A percentile compares a stretch with the other conserved stretches of the same genome.
phyloP scores from a whole-genome alignment of 2,797 vertebrate species.

The Scleropages formosus region DNA sequence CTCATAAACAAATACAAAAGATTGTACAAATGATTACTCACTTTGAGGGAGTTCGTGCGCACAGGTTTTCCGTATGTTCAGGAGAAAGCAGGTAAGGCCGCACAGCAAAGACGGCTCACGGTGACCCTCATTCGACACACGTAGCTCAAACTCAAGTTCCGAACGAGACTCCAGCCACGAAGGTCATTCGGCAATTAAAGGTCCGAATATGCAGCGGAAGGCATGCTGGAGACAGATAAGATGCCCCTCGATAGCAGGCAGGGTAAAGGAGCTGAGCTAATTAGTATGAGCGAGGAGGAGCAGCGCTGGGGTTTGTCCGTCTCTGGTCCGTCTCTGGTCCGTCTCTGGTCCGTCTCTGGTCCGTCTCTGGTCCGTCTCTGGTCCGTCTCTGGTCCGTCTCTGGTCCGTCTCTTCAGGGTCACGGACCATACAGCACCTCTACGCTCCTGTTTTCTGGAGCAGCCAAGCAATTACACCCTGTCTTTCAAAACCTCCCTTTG shows the following conservation, averaged over 20 bases:
- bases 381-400: too few species aligned
- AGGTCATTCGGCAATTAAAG: slow-evolving; percentile 17
- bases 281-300: slow-evolving; percentile 2
- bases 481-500: too few species aligned
- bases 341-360: too few species aligned
- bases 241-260: slow-evolving; percentile 16
- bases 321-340: too few species aligned
- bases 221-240: slow-evolving; percentile 1
- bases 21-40: too few species aligned
- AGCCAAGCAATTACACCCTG: background rate
- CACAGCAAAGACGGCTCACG: background rate
- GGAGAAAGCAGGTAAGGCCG: background rate
- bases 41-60: too few species aligned
- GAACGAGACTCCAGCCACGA: background rate
- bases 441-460: background rate
- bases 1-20: too few species aligned
- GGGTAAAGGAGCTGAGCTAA: slow-evolving; percentile 10
- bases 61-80: background rate
- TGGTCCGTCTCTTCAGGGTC: too few species aligned
- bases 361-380: too few species aligned
- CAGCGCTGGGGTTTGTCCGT: too few species aligned
- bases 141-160: background rate
- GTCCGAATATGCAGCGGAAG: slow-evolving; percentile 3
- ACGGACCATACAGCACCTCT: too few species aligned
- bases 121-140: background rate